Base-by-base conservation (phyloP, 2,113 vertebrate species). In the Pelusios castaneus region DNA sequence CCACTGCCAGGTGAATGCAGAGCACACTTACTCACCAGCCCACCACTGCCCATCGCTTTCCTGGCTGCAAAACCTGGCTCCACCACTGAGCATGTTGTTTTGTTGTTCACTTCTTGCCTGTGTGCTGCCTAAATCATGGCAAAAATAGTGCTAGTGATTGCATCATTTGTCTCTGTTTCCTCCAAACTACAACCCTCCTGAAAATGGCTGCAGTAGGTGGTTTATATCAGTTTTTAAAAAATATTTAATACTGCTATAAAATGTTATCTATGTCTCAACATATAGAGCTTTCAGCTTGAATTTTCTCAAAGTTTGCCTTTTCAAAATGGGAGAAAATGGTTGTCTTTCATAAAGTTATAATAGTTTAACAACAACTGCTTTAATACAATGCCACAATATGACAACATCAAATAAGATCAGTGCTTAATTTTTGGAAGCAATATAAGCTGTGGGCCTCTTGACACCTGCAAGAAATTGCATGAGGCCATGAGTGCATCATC, bases 161-260 rank as follows among this genome's bases (percentile, higher is more conserved):
- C 17, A 52, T n/a, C 51, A 16, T 58, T 58, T 58, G 29, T 56
- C n/a, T 54, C 8, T 4, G 29, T 81, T 89, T 84, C 38, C 43
- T 34, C 12, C 25, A 27, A 89, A 27, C 41, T 49, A 10, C 4
- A 3, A 1, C 55, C 43, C 60, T 3, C 49, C 70, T 41, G 4
- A 52, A 70, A 2, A 80, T 8, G 34, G 45, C 25, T n/a, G 77
- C 43, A 4, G 1, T 21, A 58, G 63, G 11, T 10, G 14, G 47
- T 88, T 86, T 82, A 73, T 2, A 22, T 11, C 10, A 73, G 17
- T 47, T 84, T 51, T 90, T 84, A 87, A 80, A 21, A 87, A 80
- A 21, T 45, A 82, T 49, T 77, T 80, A 49, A 80, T 75, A 41
- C 8, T 49, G 31, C 10, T 21, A 17, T 13, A 2, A 81, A 73